phyloP scores from a whole-genome alignment of 1,140 invertebrate genomes.

The Penaeus vannamei region DNA sequence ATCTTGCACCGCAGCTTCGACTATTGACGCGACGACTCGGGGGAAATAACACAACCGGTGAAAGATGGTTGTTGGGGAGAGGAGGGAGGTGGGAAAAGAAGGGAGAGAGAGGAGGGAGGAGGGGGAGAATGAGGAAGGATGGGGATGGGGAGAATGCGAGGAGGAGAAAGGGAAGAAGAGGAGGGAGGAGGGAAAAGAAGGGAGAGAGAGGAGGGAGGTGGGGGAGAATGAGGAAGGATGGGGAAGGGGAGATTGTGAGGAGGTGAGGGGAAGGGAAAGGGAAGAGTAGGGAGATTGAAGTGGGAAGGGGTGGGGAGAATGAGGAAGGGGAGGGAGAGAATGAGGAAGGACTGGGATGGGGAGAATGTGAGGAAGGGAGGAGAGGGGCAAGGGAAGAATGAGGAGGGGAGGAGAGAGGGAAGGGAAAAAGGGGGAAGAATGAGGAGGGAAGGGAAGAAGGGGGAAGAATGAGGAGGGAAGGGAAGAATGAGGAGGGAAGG shows the following conservation, averaged over 20 bases:
- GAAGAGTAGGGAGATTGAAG: neutral
- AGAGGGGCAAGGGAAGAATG: no score
- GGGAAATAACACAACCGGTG: no score
- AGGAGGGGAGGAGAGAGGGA: neutral
- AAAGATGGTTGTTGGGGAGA: no score
- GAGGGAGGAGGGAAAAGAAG: neutral
- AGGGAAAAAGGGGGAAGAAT: neutral
- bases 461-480: neutral
- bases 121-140: neutral
- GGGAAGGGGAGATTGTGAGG: neutral
- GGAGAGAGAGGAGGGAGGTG: neutral
- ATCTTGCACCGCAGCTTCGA: no score
- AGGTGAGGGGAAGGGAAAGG: neutral
- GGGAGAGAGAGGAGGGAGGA: no score
- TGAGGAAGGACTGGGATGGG: neutral
- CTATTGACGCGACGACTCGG: no score
- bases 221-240: neutral
- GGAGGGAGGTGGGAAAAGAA: no score
- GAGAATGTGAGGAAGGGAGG: neutral
- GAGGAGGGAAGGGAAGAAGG: neutral
- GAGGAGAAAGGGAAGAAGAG: conserved; percentile 4
- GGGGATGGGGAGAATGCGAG: neutral
- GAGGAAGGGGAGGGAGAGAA: no score
- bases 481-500: neutral
- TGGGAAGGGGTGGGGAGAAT: neutral